phyloP scores from a whole-genome alignment of 2,888 invertebrate species.

The Stegophylla sp. region DNA sequence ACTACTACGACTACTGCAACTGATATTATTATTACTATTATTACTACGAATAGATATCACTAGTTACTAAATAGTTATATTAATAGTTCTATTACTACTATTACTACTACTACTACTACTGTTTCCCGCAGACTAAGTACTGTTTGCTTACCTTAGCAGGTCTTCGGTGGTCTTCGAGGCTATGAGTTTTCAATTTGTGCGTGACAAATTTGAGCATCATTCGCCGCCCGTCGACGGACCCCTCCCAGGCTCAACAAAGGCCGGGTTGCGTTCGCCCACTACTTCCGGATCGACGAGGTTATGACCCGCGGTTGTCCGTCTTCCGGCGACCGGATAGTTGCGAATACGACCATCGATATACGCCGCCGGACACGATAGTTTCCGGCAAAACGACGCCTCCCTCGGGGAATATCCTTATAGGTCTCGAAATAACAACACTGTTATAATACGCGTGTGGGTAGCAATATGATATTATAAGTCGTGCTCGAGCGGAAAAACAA shows the following conservation, averaged over 20 bases:
- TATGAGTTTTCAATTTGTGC: slow-evolving; percentile 84
- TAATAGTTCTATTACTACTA: slow-evolving; percentile 15
- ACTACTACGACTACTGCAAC: background rate
- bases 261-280: background rate
- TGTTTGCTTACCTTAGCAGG: slow-evolving; percentile 65
- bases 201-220: slow-evolving; percentile 83
- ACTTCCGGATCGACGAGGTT: slow-evolving; percentile 8
- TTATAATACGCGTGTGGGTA: too few species aligned
- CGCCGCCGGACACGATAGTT: too few species aligned
- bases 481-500: too few species aligned
- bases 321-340: background rate
- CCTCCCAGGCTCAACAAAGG: background rate
- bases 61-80: background rate
- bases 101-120: slow-evolving; percentile 2
- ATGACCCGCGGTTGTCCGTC: background rate
- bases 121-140: background rate
- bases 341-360: background rate
- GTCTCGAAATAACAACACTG: too few species aligned
- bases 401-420: too few species aligned
- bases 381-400: too few species aligned
- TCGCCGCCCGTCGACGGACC: slow-evolving; percentile 32
- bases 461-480: too few species aligned
- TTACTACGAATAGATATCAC: background rate
- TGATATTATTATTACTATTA: background rate
- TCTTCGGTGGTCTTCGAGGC: slow-evolving; percentile 73